These are phyloP conservation scores for Neodiprion lecontei DNA, from an alignment of 1,140 invertebrate species.

Conservation along the genomic window DNA sequence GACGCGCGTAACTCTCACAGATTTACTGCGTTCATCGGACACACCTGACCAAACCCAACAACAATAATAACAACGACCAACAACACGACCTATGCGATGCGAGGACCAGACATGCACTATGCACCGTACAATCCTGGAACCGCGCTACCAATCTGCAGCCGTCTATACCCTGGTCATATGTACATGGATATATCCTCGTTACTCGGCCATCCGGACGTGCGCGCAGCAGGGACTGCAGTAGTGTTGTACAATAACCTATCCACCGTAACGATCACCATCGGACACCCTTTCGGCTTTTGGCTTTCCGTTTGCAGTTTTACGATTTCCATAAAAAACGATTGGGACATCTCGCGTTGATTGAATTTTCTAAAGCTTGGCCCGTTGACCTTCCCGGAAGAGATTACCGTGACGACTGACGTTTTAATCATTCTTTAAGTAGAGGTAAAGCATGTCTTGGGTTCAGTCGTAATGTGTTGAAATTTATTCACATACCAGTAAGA, in stretches of 20 bases:
- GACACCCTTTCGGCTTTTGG: not conserved
- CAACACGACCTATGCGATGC: not conserved
- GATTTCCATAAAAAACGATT: too few relatives aligned
- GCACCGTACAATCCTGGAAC: not conserved
- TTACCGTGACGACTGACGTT: too few relatives aligned
- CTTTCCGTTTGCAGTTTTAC: not conserved
- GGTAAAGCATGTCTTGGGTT: too few relatives aligned
- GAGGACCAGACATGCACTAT: not conserved
- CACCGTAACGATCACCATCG: not conserved
- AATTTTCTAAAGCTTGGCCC: too few relatives aligned
- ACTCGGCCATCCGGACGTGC: not conserved
- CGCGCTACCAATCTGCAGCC: not conserved
- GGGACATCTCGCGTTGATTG: too few relatives aligned
- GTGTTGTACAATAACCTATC: not conserved
- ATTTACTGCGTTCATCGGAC: constrained; percentile 51
- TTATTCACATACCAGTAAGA: too few relatives aligned
- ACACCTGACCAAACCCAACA: constrained; percentile 44
- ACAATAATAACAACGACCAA: constrained; percentile 8
- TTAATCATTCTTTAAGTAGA: too few relatives aligned
- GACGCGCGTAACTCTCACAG: constrained; percentile 48
- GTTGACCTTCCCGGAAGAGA: too few relatives aligned
- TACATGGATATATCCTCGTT: not conserved
- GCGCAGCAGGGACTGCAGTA: not conserved
- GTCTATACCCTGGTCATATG: not conserved
- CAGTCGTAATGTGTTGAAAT: too few relatives aligned